Evolutionary conservation across 1,140 invertebrate species (phyloP), one percentile per base, ranked within the genome.

Genomic region (Solenopsis invicta): DNA sequence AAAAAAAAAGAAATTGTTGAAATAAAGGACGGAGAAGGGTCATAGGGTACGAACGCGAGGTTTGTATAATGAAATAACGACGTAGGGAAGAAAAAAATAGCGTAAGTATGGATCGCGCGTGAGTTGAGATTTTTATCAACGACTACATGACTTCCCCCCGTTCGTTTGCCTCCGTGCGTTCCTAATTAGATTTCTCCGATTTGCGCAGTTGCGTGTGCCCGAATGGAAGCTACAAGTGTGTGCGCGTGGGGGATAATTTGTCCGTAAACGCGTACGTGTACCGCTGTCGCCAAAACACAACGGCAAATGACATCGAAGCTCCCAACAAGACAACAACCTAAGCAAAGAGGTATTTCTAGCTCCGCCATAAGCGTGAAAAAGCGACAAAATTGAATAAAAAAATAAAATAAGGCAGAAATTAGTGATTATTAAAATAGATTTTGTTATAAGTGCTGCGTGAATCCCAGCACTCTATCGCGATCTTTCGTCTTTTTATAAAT

Each of bases 241-340:
- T 96, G 4, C 93, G 95, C 50, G 92, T 94, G 2, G 96, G 96
- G 12, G 97, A 97, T 82, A 96, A 97, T 87, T 87, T 96, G 4
- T 95, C 96, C 3, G 96, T 96, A 13, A 96, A 94, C 24, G 96
- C 97, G 0, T 97, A 96, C 89, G 96, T 97, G 0, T 96, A 97
- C 89, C 94, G 95, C 21, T 97, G 96, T 90, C 92, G 94, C 59
- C 91, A 93, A 81, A 94, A 94, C 77, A 93, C 92, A 16, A 94
- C 93, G 37, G 85, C 86, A 82, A 85, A 91, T 0, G 92, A 94
- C 86, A 93, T 93, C 54, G 93, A 93, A n/a, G 87, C 90, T n/a
- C 86, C 90, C 1, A 48, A 89, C 48, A 86, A 1, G 84, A 87
- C 13, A 29, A 50, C 16, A 8, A 59, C 56, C 50, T 84, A 69